phyloP scores from a whole-genome alignment of 1,140 invertebrate genomes.

The Delia radicum region DNA sequence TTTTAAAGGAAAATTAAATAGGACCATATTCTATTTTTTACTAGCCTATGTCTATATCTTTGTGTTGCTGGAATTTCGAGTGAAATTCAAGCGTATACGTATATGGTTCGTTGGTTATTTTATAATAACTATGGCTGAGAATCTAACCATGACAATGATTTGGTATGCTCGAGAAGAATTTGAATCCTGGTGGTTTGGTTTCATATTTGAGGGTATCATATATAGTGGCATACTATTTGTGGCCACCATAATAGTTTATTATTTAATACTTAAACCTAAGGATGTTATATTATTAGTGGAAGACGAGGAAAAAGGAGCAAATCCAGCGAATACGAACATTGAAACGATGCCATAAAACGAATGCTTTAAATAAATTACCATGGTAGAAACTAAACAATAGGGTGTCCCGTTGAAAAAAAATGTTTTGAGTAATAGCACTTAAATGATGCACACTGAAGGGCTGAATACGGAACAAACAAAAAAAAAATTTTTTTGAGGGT shows the following conservation, averaged over 20 bases:
- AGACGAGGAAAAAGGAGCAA: not conserved
- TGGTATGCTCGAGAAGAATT: slow-evolving; percentile 66
- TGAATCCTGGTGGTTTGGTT: slow-evolving; percentile 63
- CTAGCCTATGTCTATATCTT: slow-evolving; percentile 72
- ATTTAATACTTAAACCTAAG: slow-evolving; percentile 60
- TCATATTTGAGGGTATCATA: slow-evolving; percentile 59
- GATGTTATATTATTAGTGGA: slow-evolving; percentile 57
- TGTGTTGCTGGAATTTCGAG: slow-evolving; percentile 73
- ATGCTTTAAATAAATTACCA: not conserved
- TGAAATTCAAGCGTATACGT: slow-evolving; percentile 69
- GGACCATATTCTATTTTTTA: slow-evolving; percentile 62
- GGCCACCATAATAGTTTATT: slow-evolving; percentile 60
- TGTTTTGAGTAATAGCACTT: too few species aligned
- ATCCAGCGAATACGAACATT: not conserved
- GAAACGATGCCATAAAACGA: not conserved
- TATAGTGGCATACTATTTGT: slow-evolving; percentile 57
- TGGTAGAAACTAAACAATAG: not conserved
- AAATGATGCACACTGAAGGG: too few species aligned
- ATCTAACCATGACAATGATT: slow-evolving; percentile 62
- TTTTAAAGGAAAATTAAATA: slow-evolving; percentile 59
- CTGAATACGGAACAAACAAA: too few species aligned
- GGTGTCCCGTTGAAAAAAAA: too few species aligned
- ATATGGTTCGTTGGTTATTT: slow-evolving; percentile 68
- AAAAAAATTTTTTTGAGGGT: too few species aligned
- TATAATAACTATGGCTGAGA: slow-evolving; percentile 65